These are phyloP conservation scores for Gobio occitaniae DNA, from an alignment of 2,797 vertebrate species.

Conservation along the genomic window DNA sequence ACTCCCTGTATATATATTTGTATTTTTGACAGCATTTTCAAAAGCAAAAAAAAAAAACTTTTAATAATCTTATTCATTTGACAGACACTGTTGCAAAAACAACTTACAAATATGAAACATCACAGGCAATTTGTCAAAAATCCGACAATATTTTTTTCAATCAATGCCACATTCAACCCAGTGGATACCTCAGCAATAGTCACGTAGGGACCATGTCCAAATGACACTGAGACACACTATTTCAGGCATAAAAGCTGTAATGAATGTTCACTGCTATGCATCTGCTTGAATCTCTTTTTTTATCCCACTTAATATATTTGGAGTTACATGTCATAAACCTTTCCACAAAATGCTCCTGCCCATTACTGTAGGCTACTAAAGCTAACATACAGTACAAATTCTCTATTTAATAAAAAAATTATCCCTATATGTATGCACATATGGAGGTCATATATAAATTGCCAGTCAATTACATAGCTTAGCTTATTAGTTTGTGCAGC, in stretches of 20 bases:
- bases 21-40: too few relatives aligned
- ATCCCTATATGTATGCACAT: neutral
- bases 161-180: neutral
- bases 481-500: slow-evolving; percentile 34
- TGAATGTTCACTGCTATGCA: neutral
- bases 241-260: neutral
- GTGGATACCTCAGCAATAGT: neutral
- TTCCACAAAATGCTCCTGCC: neutral
- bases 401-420: neutral
- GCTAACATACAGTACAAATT: too few relatives aligned
- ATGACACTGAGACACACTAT: neutral
- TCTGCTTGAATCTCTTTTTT: neutral
- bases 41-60: too few relatives aligned
- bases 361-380: neutral
- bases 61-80: neutral
- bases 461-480: slow-evolving; percentile 13
- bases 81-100: neutral
- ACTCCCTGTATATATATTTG: too few relatives aligned
- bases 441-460: slow-evolving; percentile 27
- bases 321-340: neutral
- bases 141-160: neutral
- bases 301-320: neutral
- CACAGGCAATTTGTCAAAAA: neutral
- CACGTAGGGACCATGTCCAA: neutral
- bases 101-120: neutral